These are phyloP conservation scores for Brachionus manjavacas DNA, from an alignment of 1,140 invertebrate species.

Conservation along the genomic window DNA sequence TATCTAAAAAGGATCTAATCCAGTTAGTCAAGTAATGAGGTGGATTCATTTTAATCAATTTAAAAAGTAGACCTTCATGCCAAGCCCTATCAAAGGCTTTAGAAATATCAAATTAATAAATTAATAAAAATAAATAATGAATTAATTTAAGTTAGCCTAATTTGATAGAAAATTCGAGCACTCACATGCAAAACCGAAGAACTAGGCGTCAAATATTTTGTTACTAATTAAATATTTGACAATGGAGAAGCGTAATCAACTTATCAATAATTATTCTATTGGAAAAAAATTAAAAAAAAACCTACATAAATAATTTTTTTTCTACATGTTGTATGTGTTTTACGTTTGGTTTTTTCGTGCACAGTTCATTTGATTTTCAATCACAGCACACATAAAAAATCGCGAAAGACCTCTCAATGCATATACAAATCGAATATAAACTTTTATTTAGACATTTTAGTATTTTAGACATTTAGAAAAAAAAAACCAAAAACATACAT, in stretches of 20 bases:
- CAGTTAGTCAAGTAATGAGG: no score
- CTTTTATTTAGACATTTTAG: background rate
- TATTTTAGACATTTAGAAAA: background rate
- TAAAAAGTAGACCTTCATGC: no score
- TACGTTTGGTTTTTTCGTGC: background rate
- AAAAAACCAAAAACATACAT: background rate
- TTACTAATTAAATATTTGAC: background rate
- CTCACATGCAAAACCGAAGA: no score
- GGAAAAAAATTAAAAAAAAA: background rate
- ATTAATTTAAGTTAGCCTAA: no score
- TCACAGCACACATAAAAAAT: background rate
- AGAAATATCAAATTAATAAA: no score
- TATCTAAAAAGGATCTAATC: no score
- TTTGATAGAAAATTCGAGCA: no score
- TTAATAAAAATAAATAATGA: no score
- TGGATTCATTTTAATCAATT: no score
- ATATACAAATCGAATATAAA: constrained; percentile 4
- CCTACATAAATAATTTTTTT: background rate
- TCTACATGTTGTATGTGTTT: background rate
- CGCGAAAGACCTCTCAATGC: background rate
- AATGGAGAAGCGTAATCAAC: background rate
- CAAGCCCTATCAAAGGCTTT: no score
- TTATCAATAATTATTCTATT: background rate
- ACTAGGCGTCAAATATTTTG: no score
- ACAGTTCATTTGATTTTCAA: constrained; percentile 15